A percentile compares a stretch with the other conserved stretches of the same genome.
phyloP scores from a whole-genome alignment of 1,140 invertebrate genomes.

The Aporrectodea caliginosa region DNA sequence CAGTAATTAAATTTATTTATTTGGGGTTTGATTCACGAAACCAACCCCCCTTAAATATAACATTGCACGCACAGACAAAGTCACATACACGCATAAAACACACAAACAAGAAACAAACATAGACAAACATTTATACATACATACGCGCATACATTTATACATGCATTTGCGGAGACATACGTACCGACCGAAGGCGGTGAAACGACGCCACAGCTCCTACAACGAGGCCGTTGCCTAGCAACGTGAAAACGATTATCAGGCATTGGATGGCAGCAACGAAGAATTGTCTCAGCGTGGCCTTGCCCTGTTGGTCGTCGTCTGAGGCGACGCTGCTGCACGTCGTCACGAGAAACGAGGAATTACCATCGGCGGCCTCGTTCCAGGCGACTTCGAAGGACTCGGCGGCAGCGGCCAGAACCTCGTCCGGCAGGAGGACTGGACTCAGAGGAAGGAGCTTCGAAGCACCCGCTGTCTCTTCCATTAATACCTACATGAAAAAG shows the following conservation, averaged over 20 bases:
- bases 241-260: constrained; percentile 74
- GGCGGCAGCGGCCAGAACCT: not conserved
- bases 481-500: not conserved
- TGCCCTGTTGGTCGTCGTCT: not conserved
- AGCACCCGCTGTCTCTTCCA: not conserved
- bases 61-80: too few relatives aligned
- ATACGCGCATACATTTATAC: too few relatives aligned
- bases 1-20: too few relatives aligned
- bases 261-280: constrained; percentile 39
- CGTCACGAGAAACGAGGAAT: not conserved
- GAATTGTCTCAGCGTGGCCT: too few relatives aligned
- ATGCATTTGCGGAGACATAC: too few relatives aligned
- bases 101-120: too few relatives aligned
- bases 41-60: too few relatives aligned
- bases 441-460: not conserved
- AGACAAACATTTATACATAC: too few relatives aligned
- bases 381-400: not conserved
- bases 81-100: too few relatives aligned
- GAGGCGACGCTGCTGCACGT: not conserved
- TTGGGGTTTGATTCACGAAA: too few relatives aligned
- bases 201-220: constrained; percentile 51
- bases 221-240: constrained; percentile 65
- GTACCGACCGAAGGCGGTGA: constrained; percentile 49
- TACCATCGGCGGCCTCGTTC: not conserved
- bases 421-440: not conserved